Evolutionary conservation across 2,888 invertebrate species (phyloP).

Genomic region (Drosophila multiciliata): DNA sequence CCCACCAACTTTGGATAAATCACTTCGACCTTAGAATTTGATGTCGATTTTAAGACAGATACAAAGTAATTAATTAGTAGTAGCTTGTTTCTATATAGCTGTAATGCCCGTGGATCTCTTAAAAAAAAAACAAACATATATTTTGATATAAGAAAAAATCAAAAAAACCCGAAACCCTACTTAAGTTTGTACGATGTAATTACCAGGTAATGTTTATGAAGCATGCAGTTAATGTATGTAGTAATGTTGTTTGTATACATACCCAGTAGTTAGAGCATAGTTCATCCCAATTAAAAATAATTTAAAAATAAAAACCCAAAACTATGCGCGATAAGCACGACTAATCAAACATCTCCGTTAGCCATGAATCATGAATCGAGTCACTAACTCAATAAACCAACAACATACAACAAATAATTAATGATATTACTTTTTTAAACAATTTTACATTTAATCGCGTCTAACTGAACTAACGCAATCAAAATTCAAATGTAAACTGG

Average conservation of each 20-base stretch:
- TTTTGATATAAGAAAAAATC: background rate
- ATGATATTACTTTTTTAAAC: background rate
- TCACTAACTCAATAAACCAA: background rate
- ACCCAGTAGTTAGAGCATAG: conserved; percentile 18
- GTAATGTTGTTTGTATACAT: conserved; percentile 13
- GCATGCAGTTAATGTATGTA: conserved; percentile 34
- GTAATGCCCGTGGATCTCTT: background rate
- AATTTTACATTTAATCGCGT: background rate
- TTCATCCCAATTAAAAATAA: background rate
- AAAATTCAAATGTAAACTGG: conserved; percentile 18
- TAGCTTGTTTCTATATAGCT: background rate
- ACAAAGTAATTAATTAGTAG: background rate
- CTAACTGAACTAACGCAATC: conserved; percentile 33
- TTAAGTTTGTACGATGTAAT: conserved; percentile 7
- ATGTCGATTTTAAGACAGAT: background rate
- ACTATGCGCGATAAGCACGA: background rate
- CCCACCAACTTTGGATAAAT: background rate
- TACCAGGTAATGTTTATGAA: conserved; percentile 42
- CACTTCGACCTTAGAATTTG: background rate
- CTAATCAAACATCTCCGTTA: conserved; percentile 5
- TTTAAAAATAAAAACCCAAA: background rate
- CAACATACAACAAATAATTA: background rate
- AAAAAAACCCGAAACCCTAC: conserved; percentile 3
- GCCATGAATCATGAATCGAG: background rate
- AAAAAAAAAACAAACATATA: background rate